Conservation (phyloP, 2,797 vertebrate species). For the Gephyroberyx darwinii region DNA sequence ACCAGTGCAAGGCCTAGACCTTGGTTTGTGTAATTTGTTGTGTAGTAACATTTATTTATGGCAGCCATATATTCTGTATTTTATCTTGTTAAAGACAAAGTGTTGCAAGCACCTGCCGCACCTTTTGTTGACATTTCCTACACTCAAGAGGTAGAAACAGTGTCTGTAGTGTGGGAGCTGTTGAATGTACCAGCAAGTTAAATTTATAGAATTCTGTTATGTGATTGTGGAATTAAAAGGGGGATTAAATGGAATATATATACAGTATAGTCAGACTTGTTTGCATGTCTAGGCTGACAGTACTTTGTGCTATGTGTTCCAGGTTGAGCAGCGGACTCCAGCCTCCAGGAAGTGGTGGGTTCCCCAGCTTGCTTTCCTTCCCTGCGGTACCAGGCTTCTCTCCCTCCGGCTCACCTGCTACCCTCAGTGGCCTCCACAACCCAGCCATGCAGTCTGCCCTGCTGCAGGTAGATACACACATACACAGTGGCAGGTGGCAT, state of each 20-base stretch:
- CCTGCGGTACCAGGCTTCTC: slow-evolving; percentile 93
- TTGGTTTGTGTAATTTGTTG: too few relatives aligned
- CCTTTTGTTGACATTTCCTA: slow-evolving; percentile 29
- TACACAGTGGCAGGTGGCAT: neutral
- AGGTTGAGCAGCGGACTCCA: slow-evolving; percentile 90
- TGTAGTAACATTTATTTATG: slow-evolving; percentile 2
- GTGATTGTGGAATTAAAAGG: too few relatives aligned
- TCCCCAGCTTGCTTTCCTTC: slow-evolving; percentile 92
- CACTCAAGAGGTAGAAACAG: neutral
- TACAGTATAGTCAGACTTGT: too few relatives aligned
- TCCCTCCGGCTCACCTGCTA: slow-evolving; percentile 85
- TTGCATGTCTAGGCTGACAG: neutral
- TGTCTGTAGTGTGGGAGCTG: too few relatives aligned
- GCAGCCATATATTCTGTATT: neutral
- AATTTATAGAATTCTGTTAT: too few relatives aligned
- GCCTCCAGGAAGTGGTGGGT: slow-evolving; percentile 87
- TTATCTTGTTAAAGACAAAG: slow-evolving; percentile 2
- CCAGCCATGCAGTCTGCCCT: slow-evolving; percentile 90
- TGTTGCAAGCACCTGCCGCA: neutral
- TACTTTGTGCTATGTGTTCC: slow-evolving; percentile 24
- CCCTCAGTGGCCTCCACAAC: slow-evolving; percentile 90
- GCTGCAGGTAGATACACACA: slow-evolving; percentile 85
- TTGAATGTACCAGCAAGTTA: too few relatives aligned
- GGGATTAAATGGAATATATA: too few relatives aligned
- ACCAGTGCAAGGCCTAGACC: slow-evolving; percentile 11